These are phyloP conservation scores for Drosophila yooni DNA, from an alignment of 2,888 invertebrate species.

Conservation along the genomic window DNA sequence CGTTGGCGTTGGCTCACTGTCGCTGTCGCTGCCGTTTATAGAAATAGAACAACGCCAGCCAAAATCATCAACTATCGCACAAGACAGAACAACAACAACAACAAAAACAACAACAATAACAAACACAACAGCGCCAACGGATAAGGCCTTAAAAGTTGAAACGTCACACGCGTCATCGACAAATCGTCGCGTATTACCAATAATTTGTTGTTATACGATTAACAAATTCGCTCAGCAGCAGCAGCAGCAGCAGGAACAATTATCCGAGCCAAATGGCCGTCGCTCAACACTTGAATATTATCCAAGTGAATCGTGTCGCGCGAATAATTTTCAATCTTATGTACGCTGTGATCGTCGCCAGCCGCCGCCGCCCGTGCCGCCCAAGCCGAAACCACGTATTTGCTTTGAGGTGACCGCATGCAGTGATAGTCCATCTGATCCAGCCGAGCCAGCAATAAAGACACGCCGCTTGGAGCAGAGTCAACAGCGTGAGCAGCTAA, in stretches of 20 bases:
- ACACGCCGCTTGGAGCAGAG: slow-evolving; percentile 55
- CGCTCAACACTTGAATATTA: slow-evolving; percentile 17
- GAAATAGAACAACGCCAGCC: slow-evolving; percentile 75
- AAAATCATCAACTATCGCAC: slow-evolving; percentile 64
- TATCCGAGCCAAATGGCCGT: slow-evolving; percentile 1
- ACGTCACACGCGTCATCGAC: slow-evolving; percentile 65
- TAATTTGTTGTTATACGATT: slow-evolving; percentile 83
- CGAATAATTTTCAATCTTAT: slow-evolving; percentile 38
- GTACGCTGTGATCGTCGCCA: slow-evolving; percentile 39
- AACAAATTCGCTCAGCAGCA: slow-evolving; percentile 56
- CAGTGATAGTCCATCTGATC: slow-evolving; percentile 22
- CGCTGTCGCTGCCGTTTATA: slow-evolving; percentile 66
- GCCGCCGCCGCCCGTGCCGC: slow-evolving; percentile 67
- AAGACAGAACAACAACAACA: slow-evolving; percentile 48
- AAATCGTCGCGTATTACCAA: slow-evolving; percentile 73
- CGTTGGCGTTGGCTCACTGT: slow-evolving; percentile 60
- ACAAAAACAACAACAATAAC: slow-evolving; percentile 51
- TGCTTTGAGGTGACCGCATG: slow-evolving; percentile 51
- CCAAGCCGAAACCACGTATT: slow-evolving; percentile 57
- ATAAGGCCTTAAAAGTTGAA: slow-evolving; percentile 57
- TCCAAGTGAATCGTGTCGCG: slow-evolving; percentile 34
- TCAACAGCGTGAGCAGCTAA: slow-evolving; percentile 14
- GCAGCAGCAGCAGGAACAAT: slow-evolving; percentile 22
- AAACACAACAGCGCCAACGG: slow-evolving; percentile 40
- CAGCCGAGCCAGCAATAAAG: slow-evolving; percentile 62